A percentile compares a stretch with the other conserved stretches of the same genome.
These are phyloP conservation scores for Anisognathus igniventris DNA, from an alignment of 2,797 vertebrate species.

Conservation along the genomic window DNA sequence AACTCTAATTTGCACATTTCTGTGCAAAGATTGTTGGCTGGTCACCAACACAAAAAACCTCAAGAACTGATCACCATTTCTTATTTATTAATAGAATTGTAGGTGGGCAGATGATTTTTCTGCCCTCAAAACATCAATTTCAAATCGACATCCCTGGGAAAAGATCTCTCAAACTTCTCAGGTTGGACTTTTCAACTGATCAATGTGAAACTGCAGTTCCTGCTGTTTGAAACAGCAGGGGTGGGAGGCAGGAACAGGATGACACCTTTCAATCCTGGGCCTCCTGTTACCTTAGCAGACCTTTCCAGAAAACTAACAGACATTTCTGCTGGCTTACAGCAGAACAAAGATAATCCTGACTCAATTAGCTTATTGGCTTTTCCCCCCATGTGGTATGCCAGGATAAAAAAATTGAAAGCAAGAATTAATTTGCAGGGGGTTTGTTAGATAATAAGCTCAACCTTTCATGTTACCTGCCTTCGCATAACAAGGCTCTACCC, in stretches of 20 bases:
- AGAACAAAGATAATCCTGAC: constrained; percentile 29
- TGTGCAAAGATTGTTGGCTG: not conserved
- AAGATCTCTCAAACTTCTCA: not conserved
- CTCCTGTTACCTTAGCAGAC: not conserved
- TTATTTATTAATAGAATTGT: not conserved
- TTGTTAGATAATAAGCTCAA: not conserved
- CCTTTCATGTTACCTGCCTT: not conserved
- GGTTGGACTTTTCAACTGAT: not conserved
- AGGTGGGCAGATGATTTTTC: not conserved
- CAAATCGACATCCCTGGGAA: not conserved
- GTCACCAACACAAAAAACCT: not conserved
- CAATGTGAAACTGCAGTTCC: not conserved
- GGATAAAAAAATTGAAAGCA: not conserved
- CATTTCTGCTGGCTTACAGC: not conserved
- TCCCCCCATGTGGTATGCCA: not conserved
- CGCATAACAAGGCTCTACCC: not conserved
- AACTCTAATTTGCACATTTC: too few species aligned
- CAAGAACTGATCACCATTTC: not conserved
- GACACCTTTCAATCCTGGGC: not conserved
- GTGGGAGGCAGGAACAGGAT: not conserved
- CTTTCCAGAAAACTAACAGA: constrained; percentile 14
- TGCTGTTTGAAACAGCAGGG: not conserved
- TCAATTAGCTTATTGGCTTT: constrained; percentile 11
- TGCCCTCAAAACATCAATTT: not conserved
- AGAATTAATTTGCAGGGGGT: not conserved